These are phyloP conservation scores for Stercorarius parasiticus DNA, from an alignment of 2,113 vertebrate species.

Conservation along the genomic window DNA sequence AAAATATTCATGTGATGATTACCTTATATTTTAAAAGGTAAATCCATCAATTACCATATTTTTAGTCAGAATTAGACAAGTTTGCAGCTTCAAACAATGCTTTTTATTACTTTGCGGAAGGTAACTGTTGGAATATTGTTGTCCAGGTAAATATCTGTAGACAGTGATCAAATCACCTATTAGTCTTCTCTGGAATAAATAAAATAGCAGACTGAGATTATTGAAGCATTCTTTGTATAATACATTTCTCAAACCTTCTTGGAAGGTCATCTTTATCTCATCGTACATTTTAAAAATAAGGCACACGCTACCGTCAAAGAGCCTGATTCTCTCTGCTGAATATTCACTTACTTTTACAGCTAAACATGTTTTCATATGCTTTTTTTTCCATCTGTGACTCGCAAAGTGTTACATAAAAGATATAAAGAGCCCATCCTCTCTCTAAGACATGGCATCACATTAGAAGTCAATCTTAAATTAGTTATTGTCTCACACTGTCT, in stretches of 20 bases:
- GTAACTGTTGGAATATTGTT: neutral
- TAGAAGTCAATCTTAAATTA: neutral
- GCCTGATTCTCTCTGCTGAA: neutral
- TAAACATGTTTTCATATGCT: neutral
- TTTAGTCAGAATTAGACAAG: neutral
- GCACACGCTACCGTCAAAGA: neutral
- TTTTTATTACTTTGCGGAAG: neutral
- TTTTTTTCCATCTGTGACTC: neutral
- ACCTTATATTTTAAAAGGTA: neutral
- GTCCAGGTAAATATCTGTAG: neutral
- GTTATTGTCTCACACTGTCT: neutral
- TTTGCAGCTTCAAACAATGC: neutral
- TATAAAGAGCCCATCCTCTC: neutral
- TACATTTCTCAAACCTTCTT: neutral
- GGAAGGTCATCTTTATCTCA: neutral
- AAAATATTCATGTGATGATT: neutral
- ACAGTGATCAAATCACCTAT: neutral
- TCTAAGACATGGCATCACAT: neutral
- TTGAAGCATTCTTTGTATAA: neutral
- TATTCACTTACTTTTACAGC: neutral
- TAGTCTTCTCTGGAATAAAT: neutral
- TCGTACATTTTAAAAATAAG: neutral
- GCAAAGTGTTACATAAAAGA: neutral
- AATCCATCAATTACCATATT: neutral
- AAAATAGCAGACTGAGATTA: neutral